A percentile compares a stretch with the other conserved stretches of the same genome.
phyloP scores from a whole-genome alignment of 2,113 vertebrate genomes.

The Rana temporaria region DNA sequence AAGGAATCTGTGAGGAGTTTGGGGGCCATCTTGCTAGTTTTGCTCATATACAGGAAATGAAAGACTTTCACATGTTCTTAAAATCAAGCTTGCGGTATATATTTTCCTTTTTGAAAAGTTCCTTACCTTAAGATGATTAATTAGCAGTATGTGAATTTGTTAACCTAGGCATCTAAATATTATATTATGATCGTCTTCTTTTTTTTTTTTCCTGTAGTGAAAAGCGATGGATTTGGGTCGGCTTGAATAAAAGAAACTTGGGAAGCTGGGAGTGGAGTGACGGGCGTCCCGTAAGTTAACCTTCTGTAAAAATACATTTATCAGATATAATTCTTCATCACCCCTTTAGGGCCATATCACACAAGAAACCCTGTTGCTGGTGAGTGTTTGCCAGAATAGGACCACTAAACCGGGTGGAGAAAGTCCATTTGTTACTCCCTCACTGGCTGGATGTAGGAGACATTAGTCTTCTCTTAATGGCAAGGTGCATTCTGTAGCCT shows the following conservation, averaged over 20 bases:
- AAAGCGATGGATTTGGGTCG: constrained; percentile 90
- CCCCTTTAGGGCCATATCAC: too few species aligned
- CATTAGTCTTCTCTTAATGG: too few species aligned
- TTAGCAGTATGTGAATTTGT: neutral
- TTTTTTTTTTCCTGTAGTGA: constrained; percentile 69
- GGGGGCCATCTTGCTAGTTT: constrained; percentile 91
- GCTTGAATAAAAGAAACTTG: constrained; percentile 92
- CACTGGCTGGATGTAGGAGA: too few species aligned
- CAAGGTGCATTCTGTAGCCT: too few species aligned
- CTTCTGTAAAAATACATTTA: neutral
- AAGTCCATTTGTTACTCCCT: too few species aligned
- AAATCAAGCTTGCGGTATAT: constrained; percentile 83
- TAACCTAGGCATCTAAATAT: neutral
- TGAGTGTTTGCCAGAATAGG: too few species aligned
- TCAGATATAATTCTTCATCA: neutral
- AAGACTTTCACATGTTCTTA: constrained; percentile 76
- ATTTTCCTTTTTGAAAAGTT: neutral
- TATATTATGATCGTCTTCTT: too few species aligned
- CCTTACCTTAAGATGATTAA: neutral
- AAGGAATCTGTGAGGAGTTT: constrained; percentile 87
- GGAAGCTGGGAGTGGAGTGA: constrained; percentile 94
- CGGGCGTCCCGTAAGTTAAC: constrained; percentile 83
- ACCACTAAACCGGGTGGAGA: too few species aligned
- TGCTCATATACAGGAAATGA: constrained; percentile 76
- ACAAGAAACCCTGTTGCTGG: too few species aligned